Percentiles rank a stretch among this genome's conserved stretches.
Conservation (phyloP, 2,888 invertebrate species). For the Tineola bisselliella region DNA sequence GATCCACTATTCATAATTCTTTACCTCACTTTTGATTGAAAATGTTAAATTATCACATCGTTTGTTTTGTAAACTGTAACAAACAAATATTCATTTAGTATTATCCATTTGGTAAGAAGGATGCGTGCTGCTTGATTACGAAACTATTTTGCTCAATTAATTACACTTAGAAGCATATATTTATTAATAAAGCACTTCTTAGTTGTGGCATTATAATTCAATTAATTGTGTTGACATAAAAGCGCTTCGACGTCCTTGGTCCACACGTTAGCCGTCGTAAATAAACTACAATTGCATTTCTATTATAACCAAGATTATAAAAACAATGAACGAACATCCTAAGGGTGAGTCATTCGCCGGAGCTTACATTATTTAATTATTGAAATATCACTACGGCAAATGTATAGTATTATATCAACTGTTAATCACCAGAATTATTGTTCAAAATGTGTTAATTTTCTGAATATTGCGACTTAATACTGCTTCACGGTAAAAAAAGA, state of each 20-base stretch:
- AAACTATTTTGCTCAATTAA: neutral
- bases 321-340: neutral
- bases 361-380: neutral
- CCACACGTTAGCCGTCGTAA: constrained; percentile 33
- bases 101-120: neutral
- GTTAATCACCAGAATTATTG: neutral
- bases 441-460: neutral
- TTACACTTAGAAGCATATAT: neutral
- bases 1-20: neutral
- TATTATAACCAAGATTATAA: neutral
- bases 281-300: neutral
- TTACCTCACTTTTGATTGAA: neutral
- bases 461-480: constrained; percentile 3
- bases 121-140: neutral
- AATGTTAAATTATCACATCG: neutral
- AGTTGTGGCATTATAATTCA: constrained; percentile 19
- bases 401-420: neutral
- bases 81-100: neutral
- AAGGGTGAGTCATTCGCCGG: neutral
- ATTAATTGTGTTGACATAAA: constrained; percentile 23
- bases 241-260: constrained; percentile 32
- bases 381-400: neutral
- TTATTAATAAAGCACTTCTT: neutral
- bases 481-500: neutral
- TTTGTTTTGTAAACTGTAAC: neutral